These are phyloP conservation scores for Gymnocypris eckloni DNA, from an alignment of 2,797 vertebrate species.

Conservation along the genomic window DNA sequence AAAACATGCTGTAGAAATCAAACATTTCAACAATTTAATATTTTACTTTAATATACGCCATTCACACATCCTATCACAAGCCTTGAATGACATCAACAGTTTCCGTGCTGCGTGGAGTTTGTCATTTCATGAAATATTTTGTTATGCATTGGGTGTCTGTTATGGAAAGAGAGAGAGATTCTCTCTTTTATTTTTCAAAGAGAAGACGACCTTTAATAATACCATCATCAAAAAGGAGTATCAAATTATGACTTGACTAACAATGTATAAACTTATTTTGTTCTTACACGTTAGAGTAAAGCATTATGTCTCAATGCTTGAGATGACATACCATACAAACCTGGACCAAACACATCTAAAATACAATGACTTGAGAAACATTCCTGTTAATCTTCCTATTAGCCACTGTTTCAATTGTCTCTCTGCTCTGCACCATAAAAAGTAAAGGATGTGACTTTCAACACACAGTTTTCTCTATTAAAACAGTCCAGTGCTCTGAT, in stretches of 20 bases:
- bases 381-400: neutral
- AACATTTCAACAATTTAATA: constrained; percentile 37
- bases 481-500: constrained; percentile 18
- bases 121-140: constrained; percentile 35
- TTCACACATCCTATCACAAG: constrained; percentile 20
- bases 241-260: constrained; percentile 53
- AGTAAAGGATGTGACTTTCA: constrained; percentile 7
- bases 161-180: neutral
- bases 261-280: constrained; percentile 54
- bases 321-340: constrained; percentile 14
- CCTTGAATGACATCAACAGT: constrained; percentile 46
- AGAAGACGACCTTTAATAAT: constrained; percentile 55
- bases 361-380: neutral
- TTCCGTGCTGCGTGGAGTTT: constrained; percentile 25
- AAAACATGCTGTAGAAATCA: neutral
- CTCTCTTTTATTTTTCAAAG: constrained; percentile 31
- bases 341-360: neutral
- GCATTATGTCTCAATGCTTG: constrained; percentile 40
- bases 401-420: neutral
- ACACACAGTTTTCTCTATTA: neutral
- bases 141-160: constrained; percentile 36
- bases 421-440: neutral
- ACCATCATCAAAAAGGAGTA: constrained; percentile 56
- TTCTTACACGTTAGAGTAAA: constrained; percentile 49
- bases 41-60: constrained; percentile 49